Percentiles rank a stretch among this genome's conserved stretches.
phyloP scores from a whole-genome alignment of 2,113 vertebrate species.

The Arvicanthis niloticus region DNA sequence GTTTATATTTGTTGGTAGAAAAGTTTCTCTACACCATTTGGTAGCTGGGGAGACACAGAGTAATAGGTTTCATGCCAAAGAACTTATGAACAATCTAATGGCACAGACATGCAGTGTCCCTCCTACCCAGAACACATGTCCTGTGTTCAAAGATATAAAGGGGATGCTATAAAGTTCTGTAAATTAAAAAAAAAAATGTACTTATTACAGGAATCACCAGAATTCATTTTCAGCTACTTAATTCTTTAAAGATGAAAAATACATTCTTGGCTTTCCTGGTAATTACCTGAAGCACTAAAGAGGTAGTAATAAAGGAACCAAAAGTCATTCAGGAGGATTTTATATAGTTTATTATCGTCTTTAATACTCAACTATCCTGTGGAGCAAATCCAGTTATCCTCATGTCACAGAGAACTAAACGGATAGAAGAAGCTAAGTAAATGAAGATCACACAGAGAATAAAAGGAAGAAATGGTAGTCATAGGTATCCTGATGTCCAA shows the following conservation, averaged over 20 bases:
- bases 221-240: slow-evolving; percentile 32
- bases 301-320: neutral
- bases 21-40: neutral
- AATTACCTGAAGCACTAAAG: slow-evolving; percentile 42
- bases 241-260: neutral
- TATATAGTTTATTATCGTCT: neutral
- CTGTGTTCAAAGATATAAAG: neutral
- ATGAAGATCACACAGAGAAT: neutral
- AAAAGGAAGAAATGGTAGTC: neutral
- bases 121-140: neutral
- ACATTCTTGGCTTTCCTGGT: neutral
- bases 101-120: neutral
- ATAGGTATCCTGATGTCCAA: neutral
- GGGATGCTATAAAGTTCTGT: neutral
- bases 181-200: slow-evolving; percentile 21
- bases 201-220: neutral
- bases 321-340: neutral
- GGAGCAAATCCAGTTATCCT: slow-evolving; percentile 13
- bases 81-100: neutral
- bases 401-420: slow-evolving; percentile 4
- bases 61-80: slow-evolving; percentile 7
- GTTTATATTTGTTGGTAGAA: slow-evolving; percentile 5
- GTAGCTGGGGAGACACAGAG: neutral
- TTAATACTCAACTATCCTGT: neutral
- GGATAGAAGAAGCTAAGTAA: slow-evolving; percentile 32